Base-by-base conservation (phyloP, 2,113 vertebrate genomes). In the Menidia beryllina region DNA sequence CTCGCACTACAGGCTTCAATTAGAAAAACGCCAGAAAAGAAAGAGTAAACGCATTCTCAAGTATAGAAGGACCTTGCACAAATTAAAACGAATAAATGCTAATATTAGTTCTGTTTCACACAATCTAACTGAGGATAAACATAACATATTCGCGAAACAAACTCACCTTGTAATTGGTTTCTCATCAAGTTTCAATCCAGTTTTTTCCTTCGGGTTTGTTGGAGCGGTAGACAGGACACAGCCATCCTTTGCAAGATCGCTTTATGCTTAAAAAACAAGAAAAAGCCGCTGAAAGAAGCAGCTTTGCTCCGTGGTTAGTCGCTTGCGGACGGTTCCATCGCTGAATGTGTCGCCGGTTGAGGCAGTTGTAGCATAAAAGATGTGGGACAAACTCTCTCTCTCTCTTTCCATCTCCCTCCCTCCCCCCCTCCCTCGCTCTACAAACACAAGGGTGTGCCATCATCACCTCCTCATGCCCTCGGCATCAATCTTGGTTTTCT, bases 361-460 rank as follows among this genome's bases (percentile, higher is more conserved):
- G 73, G 48, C 58, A 70, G 74, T 81, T 78, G 68, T 38, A 78
- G 75, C 70, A 48, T 66, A 60, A 23, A 73, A 53, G 74, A 83
- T 76, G 68, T 75, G 75, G 72, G 63, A 63, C 56, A 69, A 67
- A 30, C 30, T 43, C 58, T 34, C 68, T n/a, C 54, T 47, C 74
- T n/a, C n/a, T n/a, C n/a, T n/a, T n/a, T n/a, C n/a, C n/a, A n/a
- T n/a, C n/a, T n/a, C n/a, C n/a, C n/a, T 21, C 34, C 10, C 30
- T 6, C 69, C 21, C 36, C 20, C 49, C 36, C 26, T 23, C 25
- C 43, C 34, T 4, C 49, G 43, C 27, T 21, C 60, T 52, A 77
- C 50, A 77, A 76, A 82, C 52, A 41, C 38, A 23, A 23, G 53
- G 68, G 68, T 53, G 77, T 69, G 47, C n/a, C 69, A 56, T 43